Evolutionary conservation across 2,113 vertebrate genomes (phyloP).

Genomic region (Triplophysa siluroides): DNA sequence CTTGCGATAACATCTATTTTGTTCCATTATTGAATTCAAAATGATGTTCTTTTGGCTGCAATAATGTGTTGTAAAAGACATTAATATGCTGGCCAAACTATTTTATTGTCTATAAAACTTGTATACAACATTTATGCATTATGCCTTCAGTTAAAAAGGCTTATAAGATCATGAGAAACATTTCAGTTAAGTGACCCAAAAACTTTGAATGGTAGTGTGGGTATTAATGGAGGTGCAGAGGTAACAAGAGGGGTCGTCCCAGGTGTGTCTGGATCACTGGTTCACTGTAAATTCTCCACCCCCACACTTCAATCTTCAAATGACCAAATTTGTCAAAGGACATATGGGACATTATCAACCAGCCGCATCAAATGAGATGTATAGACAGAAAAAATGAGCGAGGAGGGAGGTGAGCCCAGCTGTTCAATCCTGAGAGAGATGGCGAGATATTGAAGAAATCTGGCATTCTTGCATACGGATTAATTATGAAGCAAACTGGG

Average conservation of each 20-base stretch:
- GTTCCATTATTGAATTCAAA: too few species aligned
- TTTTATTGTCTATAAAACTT: too few species aligned
- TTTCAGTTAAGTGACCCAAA: too few species aligned
- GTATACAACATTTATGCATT: too few species aligned
- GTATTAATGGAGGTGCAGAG: neutral
- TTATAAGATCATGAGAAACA: too few species aligned
- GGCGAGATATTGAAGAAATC: slow-evolving; percentile 4
- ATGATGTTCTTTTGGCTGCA: too few species aligned
- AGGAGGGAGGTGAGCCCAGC: slow-evolving; percentile 35
- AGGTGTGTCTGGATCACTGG: slow-evolving; percentile 20
- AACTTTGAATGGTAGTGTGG: neutral
- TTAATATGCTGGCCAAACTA: too few species aligned
- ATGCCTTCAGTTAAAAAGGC: too few species aligned
- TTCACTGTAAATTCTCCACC: neutral
- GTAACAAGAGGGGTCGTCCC: slow-evolving; percentile 3
- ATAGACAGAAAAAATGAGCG: slow-evolving; percentile 59
- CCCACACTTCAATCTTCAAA: slow-evolving; percentile 38
- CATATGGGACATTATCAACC: slow-evolving; percentile 61
- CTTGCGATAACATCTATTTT: too few species aligned
- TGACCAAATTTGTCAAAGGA: slow-evolving; percentile 57
- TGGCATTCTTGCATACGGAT: neutral
- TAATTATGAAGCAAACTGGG: neutral
- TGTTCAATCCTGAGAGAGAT: slow-evolving; percentile 15
- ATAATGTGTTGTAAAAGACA: too few species aligned
- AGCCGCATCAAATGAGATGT: slow-evolving; percentile 58